Base-by-base conservation (phyloP, 2,888 invertebrate genomes). In the Scelioninae gen. 1 region DNA sequence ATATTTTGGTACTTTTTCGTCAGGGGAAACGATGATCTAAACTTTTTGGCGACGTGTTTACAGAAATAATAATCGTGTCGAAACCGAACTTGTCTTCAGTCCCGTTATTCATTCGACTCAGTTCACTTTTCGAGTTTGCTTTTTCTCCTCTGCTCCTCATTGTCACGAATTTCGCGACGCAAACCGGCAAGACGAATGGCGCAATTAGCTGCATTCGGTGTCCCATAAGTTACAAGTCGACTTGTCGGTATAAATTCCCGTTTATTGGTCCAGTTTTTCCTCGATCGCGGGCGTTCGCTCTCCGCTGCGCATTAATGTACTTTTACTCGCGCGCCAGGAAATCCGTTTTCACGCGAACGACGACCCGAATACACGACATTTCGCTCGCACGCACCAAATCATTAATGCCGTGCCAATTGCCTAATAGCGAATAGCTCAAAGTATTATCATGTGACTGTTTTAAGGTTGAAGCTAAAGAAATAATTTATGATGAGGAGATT, bases 181-280 rank as follows among this genome's bases (percentile, higher is more conserved):
- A 62, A 66, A 66, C 66, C 16, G 60, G 13, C 74, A 76, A 81
- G 65, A 76, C 76, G 60, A 65, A 81, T 81, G 63, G 75, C 63
- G 74, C 75, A 75, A 80, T 80, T 81, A 81, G 66, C 65, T 40
- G 31, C 49, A 56, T 38, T 29, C 76, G 65, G 65, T 81, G 71
- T 81, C 65, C 43, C 65, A 81, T 81, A 81, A 78, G 71, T 56
- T 78, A 65, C 56, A 29, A 53, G 60, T n/a, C 47, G 76, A 68
- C 31, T 72, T 74, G 74, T 81, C 80, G 56, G 58, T 81, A 83
- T 85, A 83, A 81, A 83, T 81, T 85, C 81, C 78, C 66, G 84
- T 81, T 85, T 85, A 85, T 85, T 83, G 81, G 69, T 85, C 81
- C 71, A 84, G 84, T 83, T 84, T 84, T 83, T 84, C 81, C 66